phyloP scores from a whole-genome alignment of 2,888 invertebrate species.

The Tenthredo scrophulariae region DNA sequence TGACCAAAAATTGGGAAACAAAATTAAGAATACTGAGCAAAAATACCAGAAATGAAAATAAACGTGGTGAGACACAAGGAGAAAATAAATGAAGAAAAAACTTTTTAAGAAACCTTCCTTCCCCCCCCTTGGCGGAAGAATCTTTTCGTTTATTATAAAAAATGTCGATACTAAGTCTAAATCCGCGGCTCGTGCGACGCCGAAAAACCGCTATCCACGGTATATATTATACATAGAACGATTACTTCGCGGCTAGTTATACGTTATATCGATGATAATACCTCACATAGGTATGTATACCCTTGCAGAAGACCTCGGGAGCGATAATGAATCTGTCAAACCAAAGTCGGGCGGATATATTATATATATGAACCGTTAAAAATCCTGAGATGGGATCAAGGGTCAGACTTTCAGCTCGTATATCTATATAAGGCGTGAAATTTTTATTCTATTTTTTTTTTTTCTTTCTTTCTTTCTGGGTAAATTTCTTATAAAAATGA shows the following conservation, averaged over 20 bases:
- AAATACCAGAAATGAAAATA: not conserved
- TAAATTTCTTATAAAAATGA: not conserved
- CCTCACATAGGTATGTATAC: not conserved
- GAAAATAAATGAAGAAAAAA: not conserved
- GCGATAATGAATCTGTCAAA: not conserved
- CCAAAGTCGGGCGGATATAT: not conserved
- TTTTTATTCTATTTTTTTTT: not conserved
- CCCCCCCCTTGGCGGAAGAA: not conserved
- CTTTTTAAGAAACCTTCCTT: too few relatives aligned
- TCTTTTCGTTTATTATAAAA: not conserved
- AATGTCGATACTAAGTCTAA: slow-evolving; percentile 62
- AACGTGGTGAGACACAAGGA: not conserved
- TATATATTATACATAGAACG: not conserved
- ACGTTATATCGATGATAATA: slow-evolving; percentile 10
- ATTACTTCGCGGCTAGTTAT: not conserved
- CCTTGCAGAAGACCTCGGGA: not conserved
- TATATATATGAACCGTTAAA: not conserved
- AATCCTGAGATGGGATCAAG: not conserved
- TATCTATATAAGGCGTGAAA: not conserved
- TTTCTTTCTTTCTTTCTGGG: not conserved
- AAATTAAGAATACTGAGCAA: not conserved
- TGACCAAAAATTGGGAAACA: not conserved
- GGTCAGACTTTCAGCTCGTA: not conserved
- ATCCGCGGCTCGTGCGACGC: slow-evolving; percentile 70
- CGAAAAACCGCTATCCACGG: slow-evolving; percentile 63